Evolutionary conservation across 2,888 invertebrate genomes (phyloP).

Genomic region (Noctua comes): DNA sequence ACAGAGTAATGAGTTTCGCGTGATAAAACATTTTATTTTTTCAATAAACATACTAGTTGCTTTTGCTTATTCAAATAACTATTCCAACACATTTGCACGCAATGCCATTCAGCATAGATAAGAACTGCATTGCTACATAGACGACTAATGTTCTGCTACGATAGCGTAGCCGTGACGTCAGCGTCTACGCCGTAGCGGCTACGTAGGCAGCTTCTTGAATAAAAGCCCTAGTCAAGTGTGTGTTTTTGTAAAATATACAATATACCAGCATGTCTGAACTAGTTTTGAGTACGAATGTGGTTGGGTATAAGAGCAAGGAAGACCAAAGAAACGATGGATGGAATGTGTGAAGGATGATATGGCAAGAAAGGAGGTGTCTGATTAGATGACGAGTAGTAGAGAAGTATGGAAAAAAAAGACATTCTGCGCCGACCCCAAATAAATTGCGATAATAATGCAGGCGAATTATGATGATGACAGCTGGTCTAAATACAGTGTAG

Average conservation of each 20-base stretch:
- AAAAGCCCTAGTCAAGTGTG: not conserved
- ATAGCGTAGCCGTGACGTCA: conserved; percentile 48
- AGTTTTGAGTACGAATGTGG: too few relatives aligned
- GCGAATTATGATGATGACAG: too few relatives aligned
- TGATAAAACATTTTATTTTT: conserved; percentile 25
- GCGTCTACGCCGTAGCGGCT: conserved; percentile 15
- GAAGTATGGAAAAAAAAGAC: too few relatives aligned
- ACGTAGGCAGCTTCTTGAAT: not conserved
- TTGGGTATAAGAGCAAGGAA: too few relatives aligned
- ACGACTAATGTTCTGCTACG: conserved; percentile 13
- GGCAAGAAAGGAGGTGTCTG: too few relatives aligned
- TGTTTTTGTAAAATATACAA: not conserved
- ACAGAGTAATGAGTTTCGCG: conserved; percentile 28
- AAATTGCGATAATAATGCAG: too few relatives aligned
- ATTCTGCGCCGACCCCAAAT: too few relatives aligned
- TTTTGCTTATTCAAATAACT: not conserved
- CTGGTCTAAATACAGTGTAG: too few relatives aligned
- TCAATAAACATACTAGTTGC: not conserved
- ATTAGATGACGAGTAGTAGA: too few relatives aligned
- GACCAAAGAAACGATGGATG: too few relatives aligned
- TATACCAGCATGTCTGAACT: too few relatives aligned
- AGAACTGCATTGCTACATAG: conserved; percentile 16
- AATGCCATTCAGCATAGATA: conserved; percentile 4
- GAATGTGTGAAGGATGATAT: too few relatives aligned
- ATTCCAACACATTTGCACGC: not conserved